phyloP scores from a whole-genome alignment of 2,888 invertebrate species.

The Mantis religiosa region DNA sequence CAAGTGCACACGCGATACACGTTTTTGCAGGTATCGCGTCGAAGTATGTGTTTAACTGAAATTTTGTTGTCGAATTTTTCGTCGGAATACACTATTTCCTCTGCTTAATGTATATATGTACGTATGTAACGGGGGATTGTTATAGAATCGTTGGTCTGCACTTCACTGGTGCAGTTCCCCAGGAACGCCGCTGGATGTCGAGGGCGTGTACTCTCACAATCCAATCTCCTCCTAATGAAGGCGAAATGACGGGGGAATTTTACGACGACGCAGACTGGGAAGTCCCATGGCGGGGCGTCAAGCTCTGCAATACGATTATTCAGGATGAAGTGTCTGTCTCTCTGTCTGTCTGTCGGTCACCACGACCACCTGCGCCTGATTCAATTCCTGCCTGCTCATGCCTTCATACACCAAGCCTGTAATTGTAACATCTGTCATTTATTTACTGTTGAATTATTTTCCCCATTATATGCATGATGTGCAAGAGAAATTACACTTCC shows the following conservation, averaged over 20 bases:
- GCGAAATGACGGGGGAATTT: slow-evolving; percentile 6
- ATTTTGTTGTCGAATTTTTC: no score
- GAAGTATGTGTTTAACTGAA: no score
- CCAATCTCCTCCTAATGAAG: slow-evolving; percentile 16
- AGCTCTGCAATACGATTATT: neutral
- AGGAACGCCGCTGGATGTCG: neutral
- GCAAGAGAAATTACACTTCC: no score
- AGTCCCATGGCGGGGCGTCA: neutral
- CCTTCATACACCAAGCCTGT: neutral
- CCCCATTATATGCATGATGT: neutral
- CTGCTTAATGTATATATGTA: no score
- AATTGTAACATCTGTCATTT: neutral
- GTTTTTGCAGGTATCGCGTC: no score
- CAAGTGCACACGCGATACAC: no score
- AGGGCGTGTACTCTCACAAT: neutral
- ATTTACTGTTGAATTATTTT: neutral
- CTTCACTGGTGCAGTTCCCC: no score
- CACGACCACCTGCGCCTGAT: neutral
- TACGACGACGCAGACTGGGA: neutral
- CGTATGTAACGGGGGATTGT: no score
- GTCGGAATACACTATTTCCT: no score
- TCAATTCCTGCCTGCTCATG: neutral
- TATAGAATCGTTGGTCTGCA: no score
- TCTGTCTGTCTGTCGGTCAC: neutral
- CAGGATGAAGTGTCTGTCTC: neutral